phyloP scores from a whole-genome alignment of 2,113 vertebrate genomes.

The Oryzias curvinotus region DNA sequence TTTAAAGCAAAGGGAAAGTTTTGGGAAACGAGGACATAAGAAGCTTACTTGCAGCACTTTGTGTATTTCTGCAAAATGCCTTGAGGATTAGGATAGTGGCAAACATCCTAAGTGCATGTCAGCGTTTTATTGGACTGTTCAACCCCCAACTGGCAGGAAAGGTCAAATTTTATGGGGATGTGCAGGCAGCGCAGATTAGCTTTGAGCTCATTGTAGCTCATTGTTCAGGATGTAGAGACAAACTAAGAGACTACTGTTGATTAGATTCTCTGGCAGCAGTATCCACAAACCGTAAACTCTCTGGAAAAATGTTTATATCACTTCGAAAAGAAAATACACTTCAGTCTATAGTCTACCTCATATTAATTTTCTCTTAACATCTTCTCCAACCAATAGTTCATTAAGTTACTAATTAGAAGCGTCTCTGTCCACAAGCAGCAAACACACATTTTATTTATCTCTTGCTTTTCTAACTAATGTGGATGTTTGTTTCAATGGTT shows the following conservation, averaged over 20 bases:
- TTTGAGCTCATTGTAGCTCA: conserved; percentile 24
- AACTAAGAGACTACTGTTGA: neutral
- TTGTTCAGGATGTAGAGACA: neutral
- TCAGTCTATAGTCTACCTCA: neutral
- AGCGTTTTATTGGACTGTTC: conserved; percentile 53
- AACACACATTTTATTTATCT: too few species aligned
- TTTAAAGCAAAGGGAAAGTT: conserved; percentile 24
- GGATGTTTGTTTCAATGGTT: too few species aligned
- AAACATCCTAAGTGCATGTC: conserved; percentile 8
- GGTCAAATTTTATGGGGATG: conserved; percentile 45
- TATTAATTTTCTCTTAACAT: too few species aligned
- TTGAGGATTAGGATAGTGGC: conserved; percentile 30
- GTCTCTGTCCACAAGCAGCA: too few species aligned
- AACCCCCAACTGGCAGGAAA: conserved; percentile 17
- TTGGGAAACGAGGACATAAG: neutral
- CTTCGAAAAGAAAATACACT: neutral
- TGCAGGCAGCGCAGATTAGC: conserved; percentile 27
- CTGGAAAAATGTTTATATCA: neutral
- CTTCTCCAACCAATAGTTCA: too few species aligned
- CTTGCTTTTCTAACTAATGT: too few species aligned
- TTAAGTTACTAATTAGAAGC: too few species aligned
- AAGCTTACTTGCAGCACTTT: conserved; percentile 8
- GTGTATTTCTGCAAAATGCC: conserved; percentile 23
- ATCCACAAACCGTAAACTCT: neutral
- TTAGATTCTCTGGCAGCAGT: neutral